Evolutionary conservation across 2,888 invertebrate species (phyloP), one percentile per base, ranked within the genome.

Genomic region (Mimas tiliae): DNA sequence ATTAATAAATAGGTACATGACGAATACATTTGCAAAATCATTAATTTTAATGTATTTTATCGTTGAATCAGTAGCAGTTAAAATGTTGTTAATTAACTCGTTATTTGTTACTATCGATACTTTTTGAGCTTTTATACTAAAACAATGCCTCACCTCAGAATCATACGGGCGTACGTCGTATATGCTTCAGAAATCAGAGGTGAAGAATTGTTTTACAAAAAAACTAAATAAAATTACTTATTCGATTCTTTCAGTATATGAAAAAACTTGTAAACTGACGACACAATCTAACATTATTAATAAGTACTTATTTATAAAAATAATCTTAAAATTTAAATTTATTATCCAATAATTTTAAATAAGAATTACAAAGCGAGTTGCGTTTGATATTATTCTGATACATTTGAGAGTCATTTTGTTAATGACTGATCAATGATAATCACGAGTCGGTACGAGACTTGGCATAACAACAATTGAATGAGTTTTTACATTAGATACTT

Each of bases 51-150:
- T 42, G 42, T 42, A 7, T 42, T 42, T 11, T 42, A 50, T 19
- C 50, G 19, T 8, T 19, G 8, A 50, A 52, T 52, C 27, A 52
- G 14, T 14, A 52, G 52, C 14, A 33, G 14, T 52, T 1, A 52
- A 52, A 52, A 21, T 52, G 51, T 52, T 52, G 42, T 42, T 42
- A 9, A 42, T 42, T 52, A 52, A 21, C 27, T 52, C 19, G 9
- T 51, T 11, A 52, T 21, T 1, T 14, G 52, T 27, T 52, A 7
- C 33, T 52, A 33, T 27, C 4, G 27, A 52, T 9, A 6, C 52
- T 14, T 6, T 48, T n/a, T 48, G 1, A 48, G 6, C 14, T 52
- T 3, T 27, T 27, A 27, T 4, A 27, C 27, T 27, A 27, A 27
- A 27, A n/a, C n/a, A n/a, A n/a, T n/a, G n/a, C n/a, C n/a, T n/a